Base-by-base conservation (phyloP, 1,140 invertebrate species). In the Polypedilum vanderplanki region DNA sequence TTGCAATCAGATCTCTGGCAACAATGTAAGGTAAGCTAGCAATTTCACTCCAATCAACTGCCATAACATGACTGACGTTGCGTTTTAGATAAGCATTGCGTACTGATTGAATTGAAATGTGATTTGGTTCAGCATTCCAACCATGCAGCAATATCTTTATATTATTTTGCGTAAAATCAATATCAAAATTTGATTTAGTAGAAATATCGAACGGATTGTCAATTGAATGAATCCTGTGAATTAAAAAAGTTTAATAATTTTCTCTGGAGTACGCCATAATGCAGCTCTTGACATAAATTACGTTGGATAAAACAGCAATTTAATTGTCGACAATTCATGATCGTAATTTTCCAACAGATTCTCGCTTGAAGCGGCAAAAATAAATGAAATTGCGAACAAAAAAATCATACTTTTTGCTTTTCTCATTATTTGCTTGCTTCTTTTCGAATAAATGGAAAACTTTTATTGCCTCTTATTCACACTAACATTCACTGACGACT, bases 271-370 rank as follows among this genome's bases (percentile, higher is more conserved):
- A 3, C 7, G 10, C 17, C 7, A n/a, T 65, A 18, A 9, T 70
- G n/a, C 9, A 10, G 15, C 17, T 22, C 17, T 70, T 70, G 65
- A 70, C 65, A 70, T 20, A 20, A 70, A 70, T 70, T 70, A 70
- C 65, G 15, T 70, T 70, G 65, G 65, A 70, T 70, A 70, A 20
- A 70, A 70, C 65, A 70, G 65, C 65, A 70, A 70, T 70, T 70
- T 70, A 70, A 70, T 70, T 70, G 65, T 70, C 65, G 65, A 70
- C 65, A 70, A 20, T 70, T 70, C 65, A 70, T 18, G 65, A 70
- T 70, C 65, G 65, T 70, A 70, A 70, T 70, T 70, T 20, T 70
- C 65, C 65, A 57, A 3, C 46, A 70, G 65, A 70, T 70, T 70
- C 10, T 70, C 65, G 65, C 65, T 18, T 7, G 18, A n/a, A 70